Evolutionary conservation across 2,888 invertebrate species (phyloP).

Genomic region (Synanthedon vespiformis): DNA sequence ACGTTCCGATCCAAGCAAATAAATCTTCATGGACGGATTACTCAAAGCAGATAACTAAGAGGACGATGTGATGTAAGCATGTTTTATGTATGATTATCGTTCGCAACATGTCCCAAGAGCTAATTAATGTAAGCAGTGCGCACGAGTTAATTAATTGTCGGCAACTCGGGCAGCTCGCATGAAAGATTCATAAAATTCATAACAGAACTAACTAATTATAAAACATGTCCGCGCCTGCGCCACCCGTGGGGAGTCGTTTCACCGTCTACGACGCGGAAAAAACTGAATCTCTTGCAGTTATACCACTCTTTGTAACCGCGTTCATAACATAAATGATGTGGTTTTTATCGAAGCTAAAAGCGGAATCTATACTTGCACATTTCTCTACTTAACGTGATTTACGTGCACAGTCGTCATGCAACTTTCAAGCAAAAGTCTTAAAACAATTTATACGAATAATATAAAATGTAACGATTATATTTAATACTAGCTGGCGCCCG

Average conservation of each 20-base stretch:
- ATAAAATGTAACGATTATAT: no score
- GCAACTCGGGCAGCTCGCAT: conserved; percentile 48
- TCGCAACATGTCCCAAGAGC: conserved; percentile 42
- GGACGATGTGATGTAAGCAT: neutral
- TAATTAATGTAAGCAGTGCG: conserved; percentile 63
- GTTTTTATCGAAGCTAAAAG: conserved; percentile 19
- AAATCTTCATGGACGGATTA: no score
- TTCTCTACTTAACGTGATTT: no score
- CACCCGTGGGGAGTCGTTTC: conserved; percentile 44
- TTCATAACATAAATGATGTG: conserved; percentile 12
- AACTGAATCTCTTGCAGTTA: conserved; percentile 14
- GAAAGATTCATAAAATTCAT: conserved; percentile 69
- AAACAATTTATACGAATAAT: no score
- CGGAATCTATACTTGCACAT: conserved; percentile 1
- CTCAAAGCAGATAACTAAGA: neutral
- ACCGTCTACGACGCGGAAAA: conserved; percentile 6
- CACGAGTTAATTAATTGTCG: conserved; percentile 63
- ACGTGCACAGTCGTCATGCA: conserved; percentile 2
- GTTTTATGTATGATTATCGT: conserved; percentile 51
- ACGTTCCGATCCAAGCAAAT: no score
- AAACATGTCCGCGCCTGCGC: conserved; percentile 47
- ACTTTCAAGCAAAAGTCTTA: no score
- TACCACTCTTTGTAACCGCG: conserved; percentile 11
- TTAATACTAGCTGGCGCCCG: no score
- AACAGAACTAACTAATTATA: conserved; percentile 64